A percentile compares a stretch with the other conserved stretches of the same genome.
Evolutionary conservation across 2,888 invertebrate genomes (phyloP).

Genomic region (Campaea margaritaria): DNA sequence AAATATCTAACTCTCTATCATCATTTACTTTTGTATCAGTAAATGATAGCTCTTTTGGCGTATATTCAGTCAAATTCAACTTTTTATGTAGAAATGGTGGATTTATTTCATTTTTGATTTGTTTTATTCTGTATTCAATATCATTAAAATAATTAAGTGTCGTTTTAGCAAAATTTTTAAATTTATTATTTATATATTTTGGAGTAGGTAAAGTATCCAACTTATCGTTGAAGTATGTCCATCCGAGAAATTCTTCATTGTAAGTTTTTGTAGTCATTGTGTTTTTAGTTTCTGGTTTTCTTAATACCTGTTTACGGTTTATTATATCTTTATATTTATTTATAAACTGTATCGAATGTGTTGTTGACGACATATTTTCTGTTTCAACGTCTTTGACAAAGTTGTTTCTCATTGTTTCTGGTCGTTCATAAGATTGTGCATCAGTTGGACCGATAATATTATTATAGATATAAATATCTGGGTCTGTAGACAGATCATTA

Average conservation of each 20-base stretch:
- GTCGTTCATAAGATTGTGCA: neutral
- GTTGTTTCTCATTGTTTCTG: neutral
- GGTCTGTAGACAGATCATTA: neutral
- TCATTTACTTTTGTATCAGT: conserved; percentile 6
- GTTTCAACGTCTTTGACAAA: conserved; percentile 4
- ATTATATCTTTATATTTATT: conserved; percentile 13
- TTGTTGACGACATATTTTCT: neutral
- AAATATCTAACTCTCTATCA: conserved; percentile 1
- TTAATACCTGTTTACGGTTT: conserved; percentile 15
- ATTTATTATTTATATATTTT: too few species aligned
- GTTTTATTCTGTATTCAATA: conserved; percentile 2
- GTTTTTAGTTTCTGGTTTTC: conserved; percentile 16
- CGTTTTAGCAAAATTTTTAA: conserved; percentile 29
- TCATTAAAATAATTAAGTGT: conserved; percentile 33
- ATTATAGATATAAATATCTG: neutral
- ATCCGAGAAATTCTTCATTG: conserved; percentile 1
- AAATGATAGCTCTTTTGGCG: neutral
- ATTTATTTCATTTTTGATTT: conserved; percentile 2
- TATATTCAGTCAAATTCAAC: neutral
- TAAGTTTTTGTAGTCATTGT: conserved; percentile 2
- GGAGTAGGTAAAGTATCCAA: too few species aligned
- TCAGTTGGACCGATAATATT: neutral
- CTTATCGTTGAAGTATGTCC: too few species aligned
- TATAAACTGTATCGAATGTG: neutral
- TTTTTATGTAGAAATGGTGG: neutral